These are phyloP conservation scores for Tragelaphus eurycerus DNA, from an alignment of 2,797 vertebrate species.

Conservation along the genomic window DNA sequence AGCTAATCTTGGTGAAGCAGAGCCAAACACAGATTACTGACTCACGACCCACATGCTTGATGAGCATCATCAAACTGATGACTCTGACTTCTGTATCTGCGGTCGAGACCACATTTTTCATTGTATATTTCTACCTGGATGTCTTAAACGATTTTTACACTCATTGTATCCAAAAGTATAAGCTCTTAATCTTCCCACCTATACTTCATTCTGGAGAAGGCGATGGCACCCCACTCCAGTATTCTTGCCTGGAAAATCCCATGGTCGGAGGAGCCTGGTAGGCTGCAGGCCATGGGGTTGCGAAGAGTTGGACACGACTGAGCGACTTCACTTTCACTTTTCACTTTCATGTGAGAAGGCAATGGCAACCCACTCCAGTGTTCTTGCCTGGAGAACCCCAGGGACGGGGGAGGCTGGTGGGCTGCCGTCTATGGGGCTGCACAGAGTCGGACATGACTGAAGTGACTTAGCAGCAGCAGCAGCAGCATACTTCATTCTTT, in stretches of 20 bases:
- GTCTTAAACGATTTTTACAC: conserved; percentile 14
- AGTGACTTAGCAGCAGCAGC: no score
- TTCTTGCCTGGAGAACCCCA: no score
- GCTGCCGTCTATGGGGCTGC: no score
- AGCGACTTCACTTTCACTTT: no score
- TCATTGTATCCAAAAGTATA: background rate
- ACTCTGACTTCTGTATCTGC: background rate
- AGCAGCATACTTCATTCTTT: background rate
- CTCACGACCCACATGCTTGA: background rate
- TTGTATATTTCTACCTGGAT: background rate
- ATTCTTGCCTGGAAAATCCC: no score
- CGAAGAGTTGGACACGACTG: no score
- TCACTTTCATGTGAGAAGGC: no score
- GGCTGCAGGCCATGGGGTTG: fast-evolving
- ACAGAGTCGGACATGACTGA: no score
- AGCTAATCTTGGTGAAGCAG: background rate
- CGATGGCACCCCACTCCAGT: no score
- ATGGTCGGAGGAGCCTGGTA: no score
- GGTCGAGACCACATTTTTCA: background rate
- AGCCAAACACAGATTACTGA: background rate
- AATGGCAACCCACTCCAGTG: no score
- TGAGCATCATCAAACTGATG: background rate
- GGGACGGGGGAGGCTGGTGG: no score
- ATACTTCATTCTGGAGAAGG: background rate
- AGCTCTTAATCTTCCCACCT: background rate